phyloP scores from a whole-genome alignment of 2,113 vertebrate species.

The Sturnira hondurensis region DNA sequence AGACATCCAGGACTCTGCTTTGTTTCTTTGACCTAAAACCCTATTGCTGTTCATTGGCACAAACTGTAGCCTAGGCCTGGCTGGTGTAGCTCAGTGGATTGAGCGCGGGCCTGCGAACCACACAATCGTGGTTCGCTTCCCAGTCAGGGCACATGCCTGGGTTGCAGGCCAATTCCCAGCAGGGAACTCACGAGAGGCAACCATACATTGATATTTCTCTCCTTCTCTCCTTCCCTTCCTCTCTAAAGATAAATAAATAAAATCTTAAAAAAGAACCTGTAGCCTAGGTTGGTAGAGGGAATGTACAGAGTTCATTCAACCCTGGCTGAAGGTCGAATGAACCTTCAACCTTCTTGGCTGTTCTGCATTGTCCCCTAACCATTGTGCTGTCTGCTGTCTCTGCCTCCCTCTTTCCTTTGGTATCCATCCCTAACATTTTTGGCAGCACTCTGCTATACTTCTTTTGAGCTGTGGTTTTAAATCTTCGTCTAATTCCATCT shows the following conservation, averaged over 20 bases:
- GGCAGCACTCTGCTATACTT: background rate
- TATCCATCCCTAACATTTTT: slow-evolving; percentile 3
- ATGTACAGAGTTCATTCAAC: too few relatives aligned
- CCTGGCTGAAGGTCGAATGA: too few relatives aligned
- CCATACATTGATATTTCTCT: too few relatives aligned
- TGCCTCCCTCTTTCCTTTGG: background rate
- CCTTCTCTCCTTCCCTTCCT: too few relatives aligned
- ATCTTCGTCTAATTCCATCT: slow-evolving; percentile 7
- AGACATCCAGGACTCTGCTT: background rate
- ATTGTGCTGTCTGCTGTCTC: background rate
- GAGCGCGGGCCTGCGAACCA: too few relatives aligned
- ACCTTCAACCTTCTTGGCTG: background rate
- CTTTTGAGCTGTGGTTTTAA: slow-evolving; percentile 10
- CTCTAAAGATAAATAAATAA: too few relatives aligned
- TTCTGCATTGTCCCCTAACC: background rate
- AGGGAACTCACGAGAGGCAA: too few relatives aligned
- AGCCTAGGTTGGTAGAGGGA: background rate
- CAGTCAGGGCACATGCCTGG: too few relatives aligned
- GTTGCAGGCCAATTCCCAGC: too few relatives aligned
- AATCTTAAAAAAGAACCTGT: too few relatives aligned
- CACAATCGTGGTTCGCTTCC: too few relatives aligned
- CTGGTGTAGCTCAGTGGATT: too few relatives aligned
- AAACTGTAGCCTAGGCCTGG: background rate
- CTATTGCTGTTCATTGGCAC: background rate
- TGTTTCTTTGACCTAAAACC: background rate